Conservation (phyloP, 2,888 invertebrate genomes). For the Apeira syringaria region DNA sequence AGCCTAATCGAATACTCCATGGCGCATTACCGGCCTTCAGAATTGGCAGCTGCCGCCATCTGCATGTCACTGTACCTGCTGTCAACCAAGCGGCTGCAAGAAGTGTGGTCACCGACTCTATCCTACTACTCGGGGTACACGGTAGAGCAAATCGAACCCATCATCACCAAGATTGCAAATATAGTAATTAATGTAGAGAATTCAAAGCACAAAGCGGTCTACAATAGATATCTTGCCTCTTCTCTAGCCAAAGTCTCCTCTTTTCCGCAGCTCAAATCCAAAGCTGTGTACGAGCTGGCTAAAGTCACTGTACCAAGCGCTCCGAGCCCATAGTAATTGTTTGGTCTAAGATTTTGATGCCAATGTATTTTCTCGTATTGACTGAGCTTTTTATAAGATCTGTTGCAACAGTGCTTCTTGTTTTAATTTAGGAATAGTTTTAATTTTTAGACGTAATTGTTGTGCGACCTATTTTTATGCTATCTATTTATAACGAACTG, state of each 20-base stretch:
- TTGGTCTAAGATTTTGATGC: slow-evolving; percentile 11
- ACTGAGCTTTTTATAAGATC: slow-evolving; percentile 59
- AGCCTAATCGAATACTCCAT: slow-evolving; percentile 91
- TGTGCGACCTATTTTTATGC: slow-evolving; percentile 43
- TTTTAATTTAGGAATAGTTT: slow-evolving; percentile 50
- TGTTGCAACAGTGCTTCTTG: slow-evolving; percentile 55
- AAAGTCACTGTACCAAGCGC: slow-evolving; percentile 24
- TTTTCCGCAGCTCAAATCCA: slow-evolving; percentile 84
- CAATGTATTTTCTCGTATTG: slow-evolving; percentile 33
- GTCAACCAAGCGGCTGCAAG: slow-evolving; percentile 71
- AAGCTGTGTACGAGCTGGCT: slow-evolving; percentile 54
- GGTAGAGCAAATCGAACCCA: slow-evolving; percentile 86
- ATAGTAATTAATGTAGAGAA: slow-evolving; percentile 87
- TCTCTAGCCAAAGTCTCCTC: slow-evolving; percentile 86
- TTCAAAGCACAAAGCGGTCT: slow-evolving; percentile 88
- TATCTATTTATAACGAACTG: slow-evolving; percentile 31
- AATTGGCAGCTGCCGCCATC: slow-evolving; percentile 91
- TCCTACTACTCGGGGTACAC: slow-evolving; percentile 90
- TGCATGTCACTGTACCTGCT: slow-evolving; percentile 87
- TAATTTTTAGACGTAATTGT: slow-evolving; percentile 55
- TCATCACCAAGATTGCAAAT: slow-evolving; percentile 87
- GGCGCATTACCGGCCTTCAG: slow-evolving; percentile 91
- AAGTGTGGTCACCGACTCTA: slow-evolving; percentile 89
- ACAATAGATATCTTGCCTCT: slow-evolving; percentile 84
- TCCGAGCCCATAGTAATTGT: background rate